These are phyloP conservation scores for Oeneis ivallda DNA, from an alignment of 2,888 invertebrate species.

Conservation along the genomic window DNA sequence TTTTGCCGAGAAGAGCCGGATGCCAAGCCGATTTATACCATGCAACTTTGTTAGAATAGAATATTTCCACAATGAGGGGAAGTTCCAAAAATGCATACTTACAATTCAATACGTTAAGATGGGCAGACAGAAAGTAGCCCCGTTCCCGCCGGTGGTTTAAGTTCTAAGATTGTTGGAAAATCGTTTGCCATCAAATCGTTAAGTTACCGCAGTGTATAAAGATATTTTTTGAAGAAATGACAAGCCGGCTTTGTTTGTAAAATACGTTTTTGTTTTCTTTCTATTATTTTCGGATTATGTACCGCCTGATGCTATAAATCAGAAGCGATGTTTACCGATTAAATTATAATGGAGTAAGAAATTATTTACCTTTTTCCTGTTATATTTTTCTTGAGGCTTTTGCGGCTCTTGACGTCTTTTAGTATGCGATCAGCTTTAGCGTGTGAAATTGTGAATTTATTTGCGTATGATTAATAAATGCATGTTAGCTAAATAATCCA, in stretches of 20 bases:
- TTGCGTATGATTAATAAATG: background rate
- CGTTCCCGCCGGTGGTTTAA: too few species aligned
- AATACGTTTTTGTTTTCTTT: constrained; percentile 33
- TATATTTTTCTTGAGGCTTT: background rate
- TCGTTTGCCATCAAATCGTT: background rate
- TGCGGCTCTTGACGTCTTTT: background rate
- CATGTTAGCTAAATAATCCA: too few species aligned
- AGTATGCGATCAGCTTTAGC: background rate
- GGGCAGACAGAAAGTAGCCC: too few species aligned
- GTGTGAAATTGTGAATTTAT: background rate
- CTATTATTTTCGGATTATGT: constrained; percentile 24
- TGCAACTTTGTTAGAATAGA: too few species aligned
- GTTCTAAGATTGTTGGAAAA: background rate
- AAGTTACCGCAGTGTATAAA: background rate
- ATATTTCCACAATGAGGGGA: too few species aligned
- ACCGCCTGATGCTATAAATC: constrained; percentile 18
- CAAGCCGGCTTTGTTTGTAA: constrained; percentile 34
- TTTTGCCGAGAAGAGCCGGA: too few species aligned
- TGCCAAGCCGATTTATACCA: too few species aligned
- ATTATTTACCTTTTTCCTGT: background rate
- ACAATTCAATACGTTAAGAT: too few species aligned
- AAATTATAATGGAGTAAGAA: background rate
- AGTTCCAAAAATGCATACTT: too few species aligned
- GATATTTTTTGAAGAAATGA: constrained; percentile 20
- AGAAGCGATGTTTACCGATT: constrained; percentile 1